These are phyloP conservation scores for Apodemia zela DNA, from an alignment of 2,888 invertebrate species.

Conservation along the genomic window DNA sequence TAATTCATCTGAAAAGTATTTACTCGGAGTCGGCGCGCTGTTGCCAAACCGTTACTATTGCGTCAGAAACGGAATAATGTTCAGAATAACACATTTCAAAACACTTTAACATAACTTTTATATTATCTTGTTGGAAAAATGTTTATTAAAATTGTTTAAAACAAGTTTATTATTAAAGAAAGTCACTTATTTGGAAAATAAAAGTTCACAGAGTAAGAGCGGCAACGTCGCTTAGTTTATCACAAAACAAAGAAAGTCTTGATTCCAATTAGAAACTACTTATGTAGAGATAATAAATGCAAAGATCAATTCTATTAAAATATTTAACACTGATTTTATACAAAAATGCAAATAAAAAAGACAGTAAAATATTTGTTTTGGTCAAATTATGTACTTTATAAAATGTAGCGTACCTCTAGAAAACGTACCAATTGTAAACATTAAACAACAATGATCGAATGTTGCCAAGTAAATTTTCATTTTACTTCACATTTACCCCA, in stretches of 20 bases:
- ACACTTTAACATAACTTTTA: conserved; percentile 59
- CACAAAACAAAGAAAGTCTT: conserved; percentile 52
- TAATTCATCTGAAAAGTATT: conserved; percentile 60
- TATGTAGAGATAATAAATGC: conserved; percentile 12
- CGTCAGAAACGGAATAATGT: conserved; percentile 70
- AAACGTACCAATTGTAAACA: background rate
- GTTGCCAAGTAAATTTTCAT: background rate
- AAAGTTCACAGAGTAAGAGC: conserved; percentile 41
- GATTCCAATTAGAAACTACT: conserved; percentile 19
- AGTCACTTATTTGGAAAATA: background rate
- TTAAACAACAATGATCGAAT: background rate
- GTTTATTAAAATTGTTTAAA: background rate
- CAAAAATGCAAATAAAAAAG: background rate
- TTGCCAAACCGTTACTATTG: conserved; percentile 72
- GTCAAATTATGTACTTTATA: background rate
- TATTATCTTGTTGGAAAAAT: conserved; percentile 36
- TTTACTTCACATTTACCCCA: too few relatives aligned
- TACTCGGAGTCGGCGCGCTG: conserved; percentile 66
- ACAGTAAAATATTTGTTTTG: background rate
- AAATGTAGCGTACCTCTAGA: background rate
- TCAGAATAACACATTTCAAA: conserved; percentile 70
- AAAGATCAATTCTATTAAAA: conserved; percentile 1
- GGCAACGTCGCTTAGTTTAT: conserved; percentile 66
- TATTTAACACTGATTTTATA: conserved; percentile 13
- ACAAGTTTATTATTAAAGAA: background rate